Evolutionary conservation across 2,797 vertebrate species (phyloP).

Genomic region (Leuciscus waleckii): DNA sequence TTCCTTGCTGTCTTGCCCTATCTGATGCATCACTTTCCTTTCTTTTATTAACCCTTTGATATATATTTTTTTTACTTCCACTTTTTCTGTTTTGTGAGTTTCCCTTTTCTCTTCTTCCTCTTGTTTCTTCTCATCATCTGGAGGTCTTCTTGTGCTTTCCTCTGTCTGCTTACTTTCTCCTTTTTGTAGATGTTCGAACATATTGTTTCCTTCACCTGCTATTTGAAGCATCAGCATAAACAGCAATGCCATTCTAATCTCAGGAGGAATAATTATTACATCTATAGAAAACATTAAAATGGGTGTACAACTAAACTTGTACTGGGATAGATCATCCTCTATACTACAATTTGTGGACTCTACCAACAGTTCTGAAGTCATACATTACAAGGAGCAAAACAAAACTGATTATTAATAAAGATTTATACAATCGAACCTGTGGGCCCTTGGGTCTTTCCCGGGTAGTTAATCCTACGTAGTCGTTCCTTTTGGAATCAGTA

Average conservation of each 20-base stretch:
- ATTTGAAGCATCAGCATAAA: background rate
- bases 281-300: too few species aligned
- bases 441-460: too few species aligned
- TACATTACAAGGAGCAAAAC: too few species aligned
- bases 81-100: conserved; percentile 7
- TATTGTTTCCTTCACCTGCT: background rate
- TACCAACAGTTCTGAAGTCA: too few species aligned
- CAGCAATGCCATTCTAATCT: background rate
- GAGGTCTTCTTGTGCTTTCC: background rate
- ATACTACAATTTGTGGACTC: too few species aligned
- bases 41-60: background rate
- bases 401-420: too few species aligned
- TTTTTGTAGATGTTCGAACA: background rate
- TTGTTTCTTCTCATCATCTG: background rate
- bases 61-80: background rate
- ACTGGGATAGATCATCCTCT: too few species aligned
- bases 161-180: background rate
- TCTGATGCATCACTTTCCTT: background rate
- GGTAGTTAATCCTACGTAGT: too few species aligned
- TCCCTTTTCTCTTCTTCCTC: background rate
- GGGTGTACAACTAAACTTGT: too few species aligned
- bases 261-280: too few species aligned
- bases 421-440: too few species aligned
- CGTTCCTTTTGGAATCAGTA: too few species aligned
- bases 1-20: background rate